Evolutionary conservation across 2,888 invertebrate genomes (phyloP), one percentile per base, ranked within the genome.

Genomic region (Anodontia alba): DNA sequence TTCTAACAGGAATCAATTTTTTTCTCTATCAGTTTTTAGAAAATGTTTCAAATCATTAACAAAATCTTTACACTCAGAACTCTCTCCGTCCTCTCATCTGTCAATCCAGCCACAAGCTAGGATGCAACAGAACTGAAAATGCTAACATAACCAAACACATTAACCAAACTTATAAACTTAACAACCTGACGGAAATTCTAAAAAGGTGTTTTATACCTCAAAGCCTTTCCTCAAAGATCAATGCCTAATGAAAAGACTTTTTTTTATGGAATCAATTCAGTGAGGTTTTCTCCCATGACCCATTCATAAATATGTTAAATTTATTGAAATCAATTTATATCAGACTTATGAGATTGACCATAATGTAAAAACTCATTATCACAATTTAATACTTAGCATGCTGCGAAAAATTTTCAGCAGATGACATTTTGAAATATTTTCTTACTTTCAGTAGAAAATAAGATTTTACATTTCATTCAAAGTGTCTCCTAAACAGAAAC

Each of bases 81-180:
- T n/a, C n/a, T n/a, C n/a, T n/a, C n/a, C n/a, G n/a, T n/a, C n/a
- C n/a, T n/a, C n/a, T n/a, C n/a, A n/a, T n/a, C n/a, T n/a, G n/a
- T n/a, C 38, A 8, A 38, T 38, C 38, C 33, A 17, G 33, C 33
- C 62, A 62, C 17, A 62, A 23, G 62, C 8, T 10, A 33, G 62
- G 17, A 15, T 62, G 62, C 62, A 62, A 62, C 29, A 62, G 33
- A 62, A 62, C 7, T 17, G 23, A 7, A 57, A 57, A 26, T 26
- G 29, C 5, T 3, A 20, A 26, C 57, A 57, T 57, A 62, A 31
- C 26, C 31, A 62, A 7, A 62, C 26, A 62, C 62, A 33, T 33
- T 33, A 62, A 62, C 62, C 33, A 31, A 62, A 10, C 33, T 62
- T n/a, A n/a, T n/a, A n/a, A 62, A 23, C 62, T 62, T 62, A 62